Conservation (phyloP, 1,140 invertebrate genomes). For the Dermatophagoides farinae region DNA sequence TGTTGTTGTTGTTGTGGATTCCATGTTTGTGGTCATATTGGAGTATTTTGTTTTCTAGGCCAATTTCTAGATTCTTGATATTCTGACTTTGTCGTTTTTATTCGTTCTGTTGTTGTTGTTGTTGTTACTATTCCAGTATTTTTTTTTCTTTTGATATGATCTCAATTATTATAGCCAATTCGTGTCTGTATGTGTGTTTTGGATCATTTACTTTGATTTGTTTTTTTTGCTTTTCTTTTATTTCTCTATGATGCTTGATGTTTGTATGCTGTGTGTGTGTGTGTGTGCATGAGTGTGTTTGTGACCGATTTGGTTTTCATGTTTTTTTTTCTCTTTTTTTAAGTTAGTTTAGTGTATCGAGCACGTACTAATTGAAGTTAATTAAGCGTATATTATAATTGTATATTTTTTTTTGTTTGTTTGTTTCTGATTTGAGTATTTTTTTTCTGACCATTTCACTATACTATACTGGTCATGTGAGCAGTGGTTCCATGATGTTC, state of each 20-base stretch:
- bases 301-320: no score
- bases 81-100: no score
- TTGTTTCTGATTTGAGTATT: neutral
- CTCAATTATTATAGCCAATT: neutral
- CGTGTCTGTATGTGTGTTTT: neutral
- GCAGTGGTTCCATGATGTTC: neutral
- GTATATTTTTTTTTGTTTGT: neutral
- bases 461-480: neutral
- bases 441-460: neutral
- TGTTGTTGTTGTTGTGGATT: no score
- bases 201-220: neutral
- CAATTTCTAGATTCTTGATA: no score
- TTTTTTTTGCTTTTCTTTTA: neutral
- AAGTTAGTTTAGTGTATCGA: neutral
- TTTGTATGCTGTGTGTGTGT: neutral
- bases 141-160: no score
- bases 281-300: neutral
- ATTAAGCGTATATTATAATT: conserved; percentile 6
- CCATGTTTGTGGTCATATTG: no score
- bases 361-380: conserved; percentile 11
- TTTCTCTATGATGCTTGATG: neutral
- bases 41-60: no score
- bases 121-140: no score
- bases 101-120: no score
- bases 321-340: neutral